Conservation (phyloP, 1,140 invertebrate species). For the Uloborus diversus region DNA sequence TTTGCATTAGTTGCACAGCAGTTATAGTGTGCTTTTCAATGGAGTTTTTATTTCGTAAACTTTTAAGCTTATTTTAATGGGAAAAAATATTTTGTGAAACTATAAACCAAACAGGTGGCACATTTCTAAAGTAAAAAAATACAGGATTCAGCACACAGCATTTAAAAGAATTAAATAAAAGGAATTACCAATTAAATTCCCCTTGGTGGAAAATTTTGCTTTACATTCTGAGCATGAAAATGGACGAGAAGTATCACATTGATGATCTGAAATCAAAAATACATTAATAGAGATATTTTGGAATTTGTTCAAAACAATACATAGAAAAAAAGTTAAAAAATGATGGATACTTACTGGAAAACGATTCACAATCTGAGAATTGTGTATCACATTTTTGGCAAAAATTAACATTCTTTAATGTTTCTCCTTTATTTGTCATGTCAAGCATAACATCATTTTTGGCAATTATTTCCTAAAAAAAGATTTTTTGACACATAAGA, state of each 20-base stretch:
- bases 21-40: too few species aligned
- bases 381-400: constrained; percentile 17
- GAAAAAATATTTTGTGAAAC: too few species aligned
- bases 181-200: constrained; percentile 60
- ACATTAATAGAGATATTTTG: not conserved
- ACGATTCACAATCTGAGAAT: constrained; percentile 1
- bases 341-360: constrained; percentile 1
- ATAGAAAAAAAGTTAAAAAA: not conserved
- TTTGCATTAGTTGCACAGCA: too few species aligned
- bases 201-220: constrained; percentile 59
- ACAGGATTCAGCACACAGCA: too few species aligned
- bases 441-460: not conserved
- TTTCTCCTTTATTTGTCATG: not conserved
- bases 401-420: not conserved
- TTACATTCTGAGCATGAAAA: constrained; percentile 59
- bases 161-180: too few species aligned
- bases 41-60: too few species aligned
- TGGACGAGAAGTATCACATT: constrained; percentile 51
- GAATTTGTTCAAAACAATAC: not conserved
- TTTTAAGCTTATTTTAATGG: too few species aligned
- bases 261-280: constrained; percentile 39
- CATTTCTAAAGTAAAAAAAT: too few species aligned
- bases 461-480: not conserved
- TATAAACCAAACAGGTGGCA: too few species aligned
- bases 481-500: not conserved